Conservation (phyloP, 35 echinoderm and acorn worm genomes). For the Heliocidaris tuberculata region DNA sequence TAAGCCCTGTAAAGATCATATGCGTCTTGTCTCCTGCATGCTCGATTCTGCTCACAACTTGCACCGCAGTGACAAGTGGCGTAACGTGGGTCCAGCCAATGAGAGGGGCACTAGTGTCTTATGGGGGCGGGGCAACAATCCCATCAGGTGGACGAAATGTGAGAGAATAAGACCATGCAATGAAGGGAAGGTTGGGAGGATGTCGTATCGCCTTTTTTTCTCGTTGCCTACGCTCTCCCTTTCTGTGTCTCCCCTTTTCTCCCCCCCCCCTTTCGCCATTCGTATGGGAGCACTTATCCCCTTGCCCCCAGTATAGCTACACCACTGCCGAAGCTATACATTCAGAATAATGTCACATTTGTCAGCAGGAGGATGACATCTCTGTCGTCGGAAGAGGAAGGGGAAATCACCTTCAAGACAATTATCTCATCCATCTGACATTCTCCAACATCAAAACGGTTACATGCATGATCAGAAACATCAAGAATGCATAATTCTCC, state of each 20-base stretch:
- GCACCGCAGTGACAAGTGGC: too few relatives aligned
- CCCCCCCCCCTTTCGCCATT: not conserved
- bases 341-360: not conserved
- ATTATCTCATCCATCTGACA: constrained; percentile 1
- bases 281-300: too few relatives aligned
- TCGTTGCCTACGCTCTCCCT: not conserved
- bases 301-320: too few relatives aligned
- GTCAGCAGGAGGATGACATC: not conserved
- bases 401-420: constrained; percentile 2
- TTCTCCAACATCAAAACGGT: not conserved
- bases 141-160: too few relatives aligned
- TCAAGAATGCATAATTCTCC: not conserved
- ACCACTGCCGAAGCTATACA: too few relatives aligned
- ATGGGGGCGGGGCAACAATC: too few relatives aligned
- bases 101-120: not conserved
- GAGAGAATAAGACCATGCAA: too few relatives aligned
- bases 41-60: too few relatives aligned
- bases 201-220: not conserved
- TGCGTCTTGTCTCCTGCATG: too few relatives aligned
- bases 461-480: not conserved
- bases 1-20: too few relatives aligned
- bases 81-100: too few relatives aligned
- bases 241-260: not conserved
- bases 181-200: too few relatives aligned
- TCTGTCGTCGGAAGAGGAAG: not conserved